These are phyloP conservation scores for Erebia aethiops DNA, from an alignment of 2,888 invertebrate genomes.

Conservation along the genomic window DNA sequence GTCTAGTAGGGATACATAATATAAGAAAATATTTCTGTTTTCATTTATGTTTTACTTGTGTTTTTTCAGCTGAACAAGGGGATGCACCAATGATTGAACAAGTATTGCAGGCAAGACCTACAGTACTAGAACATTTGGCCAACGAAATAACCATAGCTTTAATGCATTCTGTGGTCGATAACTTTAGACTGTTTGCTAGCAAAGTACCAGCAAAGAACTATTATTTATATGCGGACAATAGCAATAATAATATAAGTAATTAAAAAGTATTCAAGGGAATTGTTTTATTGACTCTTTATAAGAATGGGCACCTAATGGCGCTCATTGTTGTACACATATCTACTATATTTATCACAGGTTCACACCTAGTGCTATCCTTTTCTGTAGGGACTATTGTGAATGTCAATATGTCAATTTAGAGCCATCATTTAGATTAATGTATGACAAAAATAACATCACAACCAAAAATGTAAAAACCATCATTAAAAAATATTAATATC, in stretches of 20 bases:
- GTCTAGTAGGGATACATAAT: too few relatives aligned
- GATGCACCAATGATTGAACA: conserved; percentile 56
- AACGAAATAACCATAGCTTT: conserved; percentile 69
- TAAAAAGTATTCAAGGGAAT: conserved; percentile 5
- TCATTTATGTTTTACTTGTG: not conserved
- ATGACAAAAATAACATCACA: not conserved
- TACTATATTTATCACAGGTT: too few relatives aligned
- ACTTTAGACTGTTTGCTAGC: conserved; percentile 67
- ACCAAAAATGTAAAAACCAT: not conserved
- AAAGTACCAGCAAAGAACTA: conserved; percentile 67
- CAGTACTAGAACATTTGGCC: conserved; percentile 65
- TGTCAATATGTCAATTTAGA: too few relatives aligned
- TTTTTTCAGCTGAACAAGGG: conserved; percentile 53
- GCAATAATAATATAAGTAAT: conserved; percentile 31
- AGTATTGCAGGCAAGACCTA: conserved; percentile 52
- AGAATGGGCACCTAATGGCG: not conserved
- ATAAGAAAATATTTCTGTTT: not conserved
- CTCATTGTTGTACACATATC: too few relatives aligned
- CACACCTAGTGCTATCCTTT: too few relatives aligned
- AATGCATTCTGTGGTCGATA: conserved; percentile 72
- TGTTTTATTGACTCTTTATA: conserved; percentile 5
- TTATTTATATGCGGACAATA: conserved; percentile 57
- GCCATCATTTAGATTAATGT: not conserved
- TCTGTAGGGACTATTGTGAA: too few relatives aligned
- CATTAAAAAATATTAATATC: not conserved